These are phyloP conservation scores for Beroe forskalii DNA, from an alignment of 37 sponge, comb jelly and placozoan genomes.

Conservation along the genomic window DNA sequence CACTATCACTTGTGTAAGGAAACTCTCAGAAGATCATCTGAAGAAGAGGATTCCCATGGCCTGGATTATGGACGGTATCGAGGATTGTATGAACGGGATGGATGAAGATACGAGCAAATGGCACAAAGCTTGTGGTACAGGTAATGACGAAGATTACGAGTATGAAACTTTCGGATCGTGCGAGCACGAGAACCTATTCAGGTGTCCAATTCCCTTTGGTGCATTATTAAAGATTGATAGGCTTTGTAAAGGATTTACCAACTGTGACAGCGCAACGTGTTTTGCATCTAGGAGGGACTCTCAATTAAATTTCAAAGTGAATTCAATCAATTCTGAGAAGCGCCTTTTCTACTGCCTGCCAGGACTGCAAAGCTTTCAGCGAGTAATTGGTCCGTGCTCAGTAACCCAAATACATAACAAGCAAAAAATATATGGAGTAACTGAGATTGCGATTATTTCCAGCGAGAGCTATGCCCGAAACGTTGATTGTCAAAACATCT, in stretches of 20 bases:
- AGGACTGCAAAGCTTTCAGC: background rate
- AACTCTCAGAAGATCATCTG: too few relatives aligned
- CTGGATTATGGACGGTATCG: background rate
- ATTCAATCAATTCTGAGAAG: background rate
- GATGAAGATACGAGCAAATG: constrained; percentile 6
- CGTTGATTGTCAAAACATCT: background rate
- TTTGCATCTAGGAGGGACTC: background rate
- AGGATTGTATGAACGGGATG: background rate
- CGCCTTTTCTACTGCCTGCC: background rate
- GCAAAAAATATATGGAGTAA: background rate
- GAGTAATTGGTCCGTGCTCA: background rate
- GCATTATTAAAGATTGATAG: background rate
- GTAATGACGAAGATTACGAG: background rate
- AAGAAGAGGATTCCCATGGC: background rate
- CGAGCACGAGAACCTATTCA: background rate
- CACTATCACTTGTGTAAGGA: background rate
- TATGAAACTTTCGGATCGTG: background rate
- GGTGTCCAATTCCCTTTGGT: background rate
- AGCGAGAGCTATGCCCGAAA: background rate
- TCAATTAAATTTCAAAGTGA: background rate
- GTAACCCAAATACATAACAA: background rate
- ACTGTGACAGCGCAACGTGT: background rate
- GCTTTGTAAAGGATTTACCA: background rate
- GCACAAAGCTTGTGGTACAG: background rate
- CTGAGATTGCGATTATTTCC: background rate